Base-by-base conservation (phyloP, 2,113 vertebrate genomes). In the Colossoma macropomum region DNA sequence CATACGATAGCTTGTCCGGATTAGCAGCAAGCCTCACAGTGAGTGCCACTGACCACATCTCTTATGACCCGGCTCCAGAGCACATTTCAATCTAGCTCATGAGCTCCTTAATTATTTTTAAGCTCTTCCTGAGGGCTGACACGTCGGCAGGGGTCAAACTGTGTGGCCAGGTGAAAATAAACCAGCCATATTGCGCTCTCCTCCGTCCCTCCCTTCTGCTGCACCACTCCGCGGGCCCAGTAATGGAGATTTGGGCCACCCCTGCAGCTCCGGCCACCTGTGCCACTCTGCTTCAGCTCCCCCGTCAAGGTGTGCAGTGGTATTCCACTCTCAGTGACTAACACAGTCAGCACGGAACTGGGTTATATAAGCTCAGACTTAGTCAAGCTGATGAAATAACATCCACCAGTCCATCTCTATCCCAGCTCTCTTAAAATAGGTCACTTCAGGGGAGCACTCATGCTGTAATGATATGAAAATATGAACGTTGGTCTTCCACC, bases 151-250 rank as follows among this genome's bases (percentile, higher is more conserved):
- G 92, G 93, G 94, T 94, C 93, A 94, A 93, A 94, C 93, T 94
- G 92, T 93, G 92, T 92, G 94, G 90, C 92, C 92, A 93, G 91
- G 92, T 93, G 93, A 92, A 91, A 91, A 92, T 94, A 93, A 95
- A 92, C 89, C 91, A 87, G 89, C 93, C 94, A 94, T 95, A 94
- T 95, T 94, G 94, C 84, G 5, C 85, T 87, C 89, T 85, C 90
- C 89, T 89, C 89, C 69, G 73, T 86, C 90, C 87, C 90, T 90
- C 88, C 90, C 91, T 87, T 91, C 88, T 84, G 76, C 87, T 84
- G 86, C 87, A 59, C 89, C 87, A 89, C 91, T 86, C 89, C 90
- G 88, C 74, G 1, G 86, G 93, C 90, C 89, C 87, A 86, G 88
- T 93, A 92, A 93, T 92, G 91, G 91, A 93, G 91, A 92, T 93